A percentile compares a stretch with the other conserved stretches of the same genome.
Evolutionary conservation across 2,797 vertebrate species (phyloP).

Genomic region (Graptemys geographica): DNA sequence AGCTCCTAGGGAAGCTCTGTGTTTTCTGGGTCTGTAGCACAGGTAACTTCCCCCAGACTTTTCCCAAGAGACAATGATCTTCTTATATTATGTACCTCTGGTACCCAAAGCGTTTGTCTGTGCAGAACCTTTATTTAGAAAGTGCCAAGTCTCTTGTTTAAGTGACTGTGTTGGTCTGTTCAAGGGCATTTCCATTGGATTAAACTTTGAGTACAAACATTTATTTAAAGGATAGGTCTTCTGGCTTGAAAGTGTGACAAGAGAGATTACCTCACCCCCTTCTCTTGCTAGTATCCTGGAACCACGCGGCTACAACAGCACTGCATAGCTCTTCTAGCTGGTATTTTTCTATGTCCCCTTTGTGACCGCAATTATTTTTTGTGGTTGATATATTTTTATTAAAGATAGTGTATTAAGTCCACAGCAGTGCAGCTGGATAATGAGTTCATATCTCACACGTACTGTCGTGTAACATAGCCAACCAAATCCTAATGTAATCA

Average conservation of each 20-base stretch:
- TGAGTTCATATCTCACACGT: neutral
- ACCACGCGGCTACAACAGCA: neutral
- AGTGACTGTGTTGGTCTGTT: neutral
- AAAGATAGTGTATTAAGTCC: accelerated
- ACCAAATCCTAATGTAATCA: neutral
- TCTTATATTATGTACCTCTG: neutral
- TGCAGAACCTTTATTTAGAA: neutral
- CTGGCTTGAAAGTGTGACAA: neutral
- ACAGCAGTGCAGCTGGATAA: accelerated
- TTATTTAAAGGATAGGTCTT: neutral
- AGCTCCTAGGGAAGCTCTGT: neutral
- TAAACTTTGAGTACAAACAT: neutral
- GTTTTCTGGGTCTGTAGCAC: neutral
- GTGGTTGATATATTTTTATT: neutral
- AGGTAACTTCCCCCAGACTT: conserved; percentile 40
- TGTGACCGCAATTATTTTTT: accelerated
- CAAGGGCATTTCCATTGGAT: neutral
- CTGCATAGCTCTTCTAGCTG: neutral
- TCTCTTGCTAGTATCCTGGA: neutral
- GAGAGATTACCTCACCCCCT: neutral
- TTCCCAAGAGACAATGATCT: conserved; percentile 25
- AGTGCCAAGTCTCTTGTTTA: accelerated
- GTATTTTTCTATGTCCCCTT: neutral
- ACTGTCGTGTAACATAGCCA: neutral
- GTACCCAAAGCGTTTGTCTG: neutral